Base-by-base conservation (phyloP, 2,797 vertebrate species). In the Alfaro cultratus region DNA sequence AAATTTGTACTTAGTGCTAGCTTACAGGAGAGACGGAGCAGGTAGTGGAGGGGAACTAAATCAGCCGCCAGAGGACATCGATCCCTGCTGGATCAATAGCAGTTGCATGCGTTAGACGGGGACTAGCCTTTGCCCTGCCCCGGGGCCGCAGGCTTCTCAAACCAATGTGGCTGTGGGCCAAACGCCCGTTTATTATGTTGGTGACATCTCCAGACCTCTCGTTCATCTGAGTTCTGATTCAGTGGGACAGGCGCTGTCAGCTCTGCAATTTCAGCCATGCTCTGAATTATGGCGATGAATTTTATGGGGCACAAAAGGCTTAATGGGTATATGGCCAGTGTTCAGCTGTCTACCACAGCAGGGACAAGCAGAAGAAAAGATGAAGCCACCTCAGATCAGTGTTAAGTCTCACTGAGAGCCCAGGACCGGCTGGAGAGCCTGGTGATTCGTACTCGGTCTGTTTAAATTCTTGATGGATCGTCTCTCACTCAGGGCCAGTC, bases 21-120 rank as follows among this genome's bases (percentile, higher is more conserved):
- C 87, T 93, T 94, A 93, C 89, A 88, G 92, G 87, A 82, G 83
- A 85, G 84, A 75, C 75, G 76, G 31, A 60, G 72, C 82, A 87
- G 81, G 83, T 89, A 31, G 62, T 77, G 86, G 85, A 86, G 86
- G 87, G 87, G 68, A 71, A 51, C 86, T 96, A 95, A 96, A 95
- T 96, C 94, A 94, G 87, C 81, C 39, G 29, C 75, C 87, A 87
- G 92, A 82, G 89, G 88, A 88, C 92, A 95, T 95, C 91, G 93
- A 95, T 96, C 91, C 85, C 89, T 74, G 72, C 72, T 73, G 88
- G 94, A 96, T 96, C 96, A 93, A 96, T 96, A 94, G 86, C 84
- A 93, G 84, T 81, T 74, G 83, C 64, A 64, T 31, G 55, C 53
- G 80, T 88, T 87, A 81, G 93, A 89, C 81, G 72, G 88, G 87